A percentile compares a stretch with the other conserved stretches of the same genome.
phyloP scores from a whole-genome alignment of 2,113 vertebrate species.

The Danio rerio region DNA sequence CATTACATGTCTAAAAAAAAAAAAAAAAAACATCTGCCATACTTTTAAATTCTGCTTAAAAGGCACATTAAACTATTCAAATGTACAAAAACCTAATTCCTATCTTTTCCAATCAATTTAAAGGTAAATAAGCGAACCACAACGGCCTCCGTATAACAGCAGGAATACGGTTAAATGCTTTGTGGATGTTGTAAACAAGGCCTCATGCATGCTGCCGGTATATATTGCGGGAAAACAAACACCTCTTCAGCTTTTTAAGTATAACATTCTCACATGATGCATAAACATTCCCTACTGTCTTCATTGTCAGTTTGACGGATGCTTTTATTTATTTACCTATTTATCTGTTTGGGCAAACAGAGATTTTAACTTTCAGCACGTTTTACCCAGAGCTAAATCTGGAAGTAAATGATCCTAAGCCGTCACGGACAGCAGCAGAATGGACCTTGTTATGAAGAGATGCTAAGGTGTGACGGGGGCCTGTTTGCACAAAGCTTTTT shows the following conservation, averaged over 20 bases:
- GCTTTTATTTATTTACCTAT: slow-evolving; percentile 44
- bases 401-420: slow-evolving; percentile 49
- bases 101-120: background rate
- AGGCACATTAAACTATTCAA: background rate
- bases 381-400: slow-evolving; percentile 56
- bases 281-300: slow-evolving; percentile 49
- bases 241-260: slow-evolving; percentile 18
- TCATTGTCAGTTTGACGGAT: slow-evolving; percentile 58
- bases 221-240: slow-evolving; percentile 45
- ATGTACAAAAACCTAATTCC: too few relatives aligned
- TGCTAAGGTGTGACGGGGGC: slow-evolving; percentile 61
- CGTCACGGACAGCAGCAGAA: background rate
- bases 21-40: too few relatives aligned
- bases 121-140: background rate
- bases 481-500: slow-evolving; percentile 74
- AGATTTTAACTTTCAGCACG: slow-evolving; percentile 64
- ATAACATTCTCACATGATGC: slow-evolving; percentile 48
- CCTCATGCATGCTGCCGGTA: background rate
- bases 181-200: slow-evolving; percentile 6
- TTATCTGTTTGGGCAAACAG: slow-evolving; percentile 59
- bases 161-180: background rate
- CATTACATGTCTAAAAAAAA: background rate
- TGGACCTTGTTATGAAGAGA: background rate
- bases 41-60: too few relatives aligned
- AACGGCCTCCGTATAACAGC: background rate